phyloP scores from a whole-genome alignment of 2,797 vertebrate species.

The Galaxias olidus region DNA sequence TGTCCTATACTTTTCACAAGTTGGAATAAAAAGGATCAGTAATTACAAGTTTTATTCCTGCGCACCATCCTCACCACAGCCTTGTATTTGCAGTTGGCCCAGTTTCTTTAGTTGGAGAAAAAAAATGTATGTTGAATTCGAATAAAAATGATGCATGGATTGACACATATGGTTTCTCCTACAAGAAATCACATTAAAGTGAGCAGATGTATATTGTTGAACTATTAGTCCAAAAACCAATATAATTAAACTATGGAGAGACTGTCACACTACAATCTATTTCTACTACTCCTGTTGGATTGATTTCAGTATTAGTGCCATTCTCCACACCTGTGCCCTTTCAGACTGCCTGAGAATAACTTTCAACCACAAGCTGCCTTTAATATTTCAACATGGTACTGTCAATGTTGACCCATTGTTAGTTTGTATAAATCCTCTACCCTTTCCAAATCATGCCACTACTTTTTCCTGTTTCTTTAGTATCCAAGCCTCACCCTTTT shows the following conservation, averaged over 20 bases:
- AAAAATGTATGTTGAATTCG: conserved; percentile 65
- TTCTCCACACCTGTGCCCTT: conserved; percentile 59
- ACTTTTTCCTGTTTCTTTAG: conserved; percentile 53
- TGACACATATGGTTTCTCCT: conserved; percentile 49
- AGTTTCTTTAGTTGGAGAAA: no score
- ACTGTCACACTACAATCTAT: conserved; percentile 16
- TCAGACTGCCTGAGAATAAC: conserved; percentile 70
- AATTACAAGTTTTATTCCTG: conserved; percentile 33
- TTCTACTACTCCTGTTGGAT: conserved; percentile 46
- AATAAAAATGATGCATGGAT: conserved; percentile 36
- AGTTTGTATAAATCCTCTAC: conserved; percentile 15
- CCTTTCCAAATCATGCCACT: conserved; percentile 73
- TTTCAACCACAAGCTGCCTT: conserved; percentile 78
- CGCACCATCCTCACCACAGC: conserved; percentile 58
- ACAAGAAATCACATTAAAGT: conserved; percentile 27
- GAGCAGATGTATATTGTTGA: conserved; percentile 29
- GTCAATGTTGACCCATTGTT: conserved; percentile 51
- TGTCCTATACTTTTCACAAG: conserved; percentile 32
- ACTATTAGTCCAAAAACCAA: conserved; percentile 40
- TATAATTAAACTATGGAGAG: conserved; percentile 19
- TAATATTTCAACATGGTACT: conserved; percentile 68
- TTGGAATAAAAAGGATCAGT: no score
- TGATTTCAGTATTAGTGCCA: conserved; percentile 60
- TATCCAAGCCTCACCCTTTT: conserved; percentile 57
- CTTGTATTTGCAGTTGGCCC: conserved; percentile 54